Base-by-base conservation (phyloP, 1,140 invertebrate genomes). In the Agrypnia vestita region DNA sequence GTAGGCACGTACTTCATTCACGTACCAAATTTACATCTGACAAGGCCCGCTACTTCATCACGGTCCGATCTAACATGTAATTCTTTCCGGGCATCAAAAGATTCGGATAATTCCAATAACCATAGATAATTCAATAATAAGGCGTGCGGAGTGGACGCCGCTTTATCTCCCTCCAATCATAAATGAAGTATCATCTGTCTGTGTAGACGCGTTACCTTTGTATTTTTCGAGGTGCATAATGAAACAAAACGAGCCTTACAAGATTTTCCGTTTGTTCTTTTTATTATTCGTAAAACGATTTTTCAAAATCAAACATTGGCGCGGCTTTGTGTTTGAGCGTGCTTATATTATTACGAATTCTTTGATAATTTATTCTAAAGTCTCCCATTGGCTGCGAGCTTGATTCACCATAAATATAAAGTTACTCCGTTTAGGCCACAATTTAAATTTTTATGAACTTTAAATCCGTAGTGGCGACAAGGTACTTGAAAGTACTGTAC, bases 71-170 rank as follows among this genome's bases (percentile, higher is more conserved):
- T 15, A 59, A 21, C 44, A 15, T 61, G 56, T 55, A 74, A 53
- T 55, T 55, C 55, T 61, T 35, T 19, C 59, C 73, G 55, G 43
- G n/a, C 43, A 75, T 59, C 55, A 75, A 75, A 75, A 75, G 73
- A 25, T 13, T 75, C 44, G 59, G 74, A 76, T 76, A 62, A 76
- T 62, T 61, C 47, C 74, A 62, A 76, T 76, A 76, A 76, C 74
- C 74, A 76, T 76, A 64, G 56, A 76, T 76, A 76, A 76, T 76
- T 59, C 12, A 76, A 62, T 76, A 76, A 76, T 56, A 44, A 76
- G 74, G 56, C 44, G 74, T 59, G 72, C 13, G 55, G 51, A 75
- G 19, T 75, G 44, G 64, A 69, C 46, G n/a, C 43, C 46, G 64
- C 64, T 19, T 69, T 69, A 69, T 69, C 64, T 47, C 46, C 6